Base-by-base conservation (phyloP, 1,140 invertebrate genomes). In the Listronotus oregonensis region DNA sequence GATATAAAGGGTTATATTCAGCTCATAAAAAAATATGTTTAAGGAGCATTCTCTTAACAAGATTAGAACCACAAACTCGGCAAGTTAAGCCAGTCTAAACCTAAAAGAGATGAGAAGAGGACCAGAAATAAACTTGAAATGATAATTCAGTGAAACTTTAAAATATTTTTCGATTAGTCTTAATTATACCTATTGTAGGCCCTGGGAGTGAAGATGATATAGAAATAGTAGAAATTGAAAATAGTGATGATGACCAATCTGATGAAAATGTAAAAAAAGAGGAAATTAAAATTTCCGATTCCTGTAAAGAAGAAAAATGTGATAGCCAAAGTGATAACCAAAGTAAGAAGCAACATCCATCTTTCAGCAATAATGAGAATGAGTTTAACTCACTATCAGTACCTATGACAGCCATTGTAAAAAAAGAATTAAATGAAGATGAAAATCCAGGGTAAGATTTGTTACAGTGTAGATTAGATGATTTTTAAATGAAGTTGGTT, bases 371-470 rank as follows among this genome's bases (percentile, higher is more conserved):
- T 27, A 27, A 1, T 27, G 21, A 27, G 5, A 27, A 27, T 27
- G 21, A 27, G 5, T 27, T 27, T 27, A 27, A 3, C 2, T 27
- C 21, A 27, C 2, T 14, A 40, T 7, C 42, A 44, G n/a, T 11
- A 1, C n/a, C n/a, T 14, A 44, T 18, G 17, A 44, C 42, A n/a
- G 42, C 17, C n/a, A 44, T 8, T 8, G 42, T 44, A 7, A 44
- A 44, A 44, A 44, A 14, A 8, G 46, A 49, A 21, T 6, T 12
- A 49, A 11, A 10, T 7, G 18, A 49, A 18, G 46, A 49, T 21
- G 46, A 49, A 49, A 49, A 49, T 27, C 46, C 46, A 21, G 46
- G 46, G 46, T 49, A 49, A 49, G 46, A 37, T 27, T 27, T 27
- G 1, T 27, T 27, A 5, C 5, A 27, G 21, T 27, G 1, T 3